phyloP scores from a whole-genome alignment of 1,140 invertebrate species.

The Scaptodrosophila lebanonensis region DNA sequence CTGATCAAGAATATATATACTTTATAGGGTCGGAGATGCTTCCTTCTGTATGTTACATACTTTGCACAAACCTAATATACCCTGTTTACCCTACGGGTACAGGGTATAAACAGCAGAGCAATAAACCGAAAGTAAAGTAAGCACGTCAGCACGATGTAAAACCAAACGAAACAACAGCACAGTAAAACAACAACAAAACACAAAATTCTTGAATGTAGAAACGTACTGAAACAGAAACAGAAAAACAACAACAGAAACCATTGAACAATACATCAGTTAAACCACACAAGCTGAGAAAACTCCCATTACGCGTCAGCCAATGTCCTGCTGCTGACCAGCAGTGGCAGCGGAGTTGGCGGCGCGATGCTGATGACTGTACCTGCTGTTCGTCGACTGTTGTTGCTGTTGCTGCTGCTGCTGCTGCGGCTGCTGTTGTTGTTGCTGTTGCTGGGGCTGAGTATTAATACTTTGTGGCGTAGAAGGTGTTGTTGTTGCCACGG shows the following conservation, averaged over 20 bases:
- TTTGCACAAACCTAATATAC: no score
- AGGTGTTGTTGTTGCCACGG: slow-evolving; percentile 36
- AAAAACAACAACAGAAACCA: background rate
- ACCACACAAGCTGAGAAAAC: slow-evolving; percentile 88
- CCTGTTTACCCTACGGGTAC: no score
- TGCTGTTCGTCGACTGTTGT: slow-evolving; percentile 80
- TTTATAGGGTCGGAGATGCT: no score
- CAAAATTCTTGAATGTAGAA: background rate
- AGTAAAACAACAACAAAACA: slow-evolving; percentile 36
- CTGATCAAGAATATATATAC: no score
- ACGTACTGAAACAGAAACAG: background rate
- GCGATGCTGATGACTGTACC: slow-evolving; percentile 86
- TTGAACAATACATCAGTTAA: slow-evolving; percentile 73
- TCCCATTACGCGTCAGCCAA: slow-evolving; percentile 87
- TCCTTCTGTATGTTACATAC: no score
- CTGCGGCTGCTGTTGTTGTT: slow-evolving; percentile 37
- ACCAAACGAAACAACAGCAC: slow-evolving; percentile 24
- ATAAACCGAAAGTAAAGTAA: no score
- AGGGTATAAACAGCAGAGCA: no score
- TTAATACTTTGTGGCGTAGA: slow-evolving; percentile 66
- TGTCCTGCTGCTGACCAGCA: slow-evolving; percentile 78
- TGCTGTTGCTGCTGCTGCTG: slow-evolving; percentile 47
- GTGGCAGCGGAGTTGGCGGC: slow-evolving; percentile 81
- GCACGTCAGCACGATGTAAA: slow-evolving; percentile 21
- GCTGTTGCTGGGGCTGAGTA: slow-evolving; percentile 22